These are phyloP conservation scores for Apamea crenata DNA, from an alignment of 2,888 invertebrate genomes.

Conservation along the genomic window DNA sequence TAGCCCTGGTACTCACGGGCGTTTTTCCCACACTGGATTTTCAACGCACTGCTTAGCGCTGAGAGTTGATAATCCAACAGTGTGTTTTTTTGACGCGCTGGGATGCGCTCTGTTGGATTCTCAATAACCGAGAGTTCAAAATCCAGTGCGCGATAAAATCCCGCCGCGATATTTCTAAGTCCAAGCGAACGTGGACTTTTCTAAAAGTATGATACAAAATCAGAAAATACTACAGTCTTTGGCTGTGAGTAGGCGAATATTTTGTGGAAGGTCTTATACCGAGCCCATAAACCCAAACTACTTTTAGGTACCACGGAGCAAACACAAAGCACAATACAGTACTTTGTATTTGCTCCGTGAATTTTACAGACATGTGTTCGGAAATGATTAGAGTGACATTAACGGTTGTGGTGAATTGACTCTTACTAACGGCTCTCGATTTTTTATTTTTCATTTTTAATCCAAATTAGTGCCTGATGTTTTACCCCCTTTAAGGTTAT, in stretches of 20 bases:
- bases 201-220: background rate
- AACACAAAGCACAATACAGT: too few species aligned
- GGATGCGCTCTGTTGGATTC: too few species aligned
- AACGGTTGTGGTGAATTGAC: conserved; percentile 53
- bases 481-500: background rate
- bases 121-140: too few species aligned
- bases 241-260: background rate
- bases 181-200: too few species aligned
- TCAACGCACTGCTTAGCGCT: too few species aligned
- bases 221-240: background rate
- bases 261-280: background rate
- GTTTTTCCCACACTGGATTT: too few species aligned
- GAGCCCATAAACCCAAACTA: background rate
- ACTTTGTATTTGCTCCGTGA: too few species aligned
- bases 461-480: background rate
- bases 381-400: conserved; percentile 25
- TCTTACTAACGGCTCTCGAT: conserved; percentile 55
- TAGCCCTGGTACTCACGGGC: background rate
- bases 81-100: too few species aligned
- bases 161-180: too few species aligned
- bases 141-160: too few species aligned
- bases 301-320: too few species aligned
- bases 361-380: conserved; percentile 1
- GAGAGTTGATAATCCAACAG: too few species aligned
- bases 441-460: conserved; percentile 3